Conservation (phyloP, 2,113 vertebrate species). For the Salvelinus namaycush region DNA sequence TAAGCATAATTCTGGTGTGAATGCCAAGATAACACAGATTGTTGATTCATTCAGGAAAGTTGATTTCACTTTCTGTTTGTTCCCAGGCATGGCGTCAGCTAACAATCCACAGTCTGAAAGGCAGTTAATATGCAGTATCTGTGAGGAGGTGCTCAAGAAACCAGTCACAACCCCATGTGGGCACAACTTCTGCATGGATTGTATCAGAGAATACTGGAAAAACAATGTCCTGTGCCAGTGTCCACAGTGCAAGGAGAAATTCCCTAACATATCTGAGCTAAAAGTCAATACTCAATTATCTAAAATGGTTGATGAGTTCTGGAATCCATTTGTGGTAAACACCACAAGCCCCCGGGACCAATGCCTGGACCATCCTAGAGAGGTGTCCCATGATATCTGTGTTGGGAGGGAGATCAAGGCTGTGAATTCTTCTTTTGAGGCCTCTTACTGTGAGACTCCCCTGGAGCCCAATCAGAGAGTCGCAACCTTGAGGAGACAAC, state of each 20-base stretch:
- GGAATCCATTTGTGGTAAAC: conserved; percentile 1
- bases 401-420: conserved; percentile 78
- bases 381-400: conserved; percentile 85
- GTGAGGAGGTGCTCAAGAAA: conserved; percentile 62
- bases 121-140: conserved; percentile 70
- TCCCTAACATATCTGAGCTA: conserved; percentile 54
- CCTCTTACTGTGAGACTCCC: conserved; percentile 87
- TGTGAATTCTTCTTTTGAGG: conserved; percentile 85
- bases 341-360: neutral
- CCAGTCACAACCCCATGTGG: conserved; percentile 67
- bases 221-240: conserved; percentile 44
- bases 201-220: conserved; percentile 59
- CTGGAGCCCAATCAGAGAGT: conserved; percentile 80
- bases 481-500: conserved; percentile 80
- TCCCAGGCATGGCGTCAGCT: conserved; percentile 59
- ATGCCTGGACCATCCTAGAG: conserved; percentile 43
- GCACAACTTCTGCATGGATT: conserved; percentile 71
- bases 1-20: neutral
- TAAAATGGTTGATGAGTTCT: conserved; percentile 51
- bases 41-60: conserved; percentile 1
- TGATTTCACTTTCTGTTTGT: conserved; percentile 45
- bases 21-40: neutral
- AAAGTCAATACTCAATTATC: conserved; percentile 66
- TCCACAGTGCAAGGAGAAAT: conserved; percentile 63
- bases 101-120: conserved; percentile 52